Conservation (phyloP, 2,113 vertebrate species). For the Ophthalmolycus amberensis region DNA sequence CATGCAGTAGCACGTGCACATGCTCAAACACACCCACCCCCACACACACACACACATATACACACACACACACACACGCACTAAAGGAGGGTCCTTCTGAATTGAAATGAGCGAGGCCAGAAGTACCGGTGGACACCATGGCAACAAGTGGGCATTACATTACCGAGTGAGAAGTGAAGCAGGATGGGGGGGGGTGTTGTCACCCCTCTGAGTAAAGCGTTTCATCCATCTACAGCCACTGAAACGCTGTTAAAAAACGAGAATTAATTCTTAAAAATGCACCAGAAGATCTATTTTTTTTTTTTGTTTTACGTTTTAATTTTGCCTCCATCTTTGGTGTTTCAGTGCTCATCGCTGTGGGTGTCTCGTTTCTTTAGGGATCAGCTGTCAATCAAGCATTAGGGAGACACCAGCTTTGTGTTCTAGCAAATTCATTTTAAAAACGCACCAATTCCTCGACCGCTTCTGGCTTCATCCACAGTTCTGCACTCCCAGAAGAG, state of each 20-base stretch:
- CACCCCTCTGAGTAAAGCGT: slow-evolving; percentile 11
- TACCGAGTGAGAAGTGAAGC: slow-evolving; percentile 12
- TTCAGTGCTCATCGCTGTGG: too few relatives aligned
- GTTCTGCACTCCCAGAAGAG: too few relatives aligned
- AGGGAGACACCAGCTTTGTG: not conserved
- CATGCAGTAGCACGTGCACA: slow-evolving; percentile 43
- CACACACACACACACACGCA: slow-evolving; percentile 18
- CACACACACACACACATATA: slow-evolving; percentile 20
- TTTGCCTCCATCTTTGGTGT: not conserved
- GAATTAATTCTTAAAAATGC: not conserved
- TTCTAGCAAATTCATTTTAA: not conserved
- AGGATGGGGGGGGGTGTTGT: slow-evolving; percentile 41
- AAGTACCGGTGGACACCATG: slow-evolving; percentile 67
- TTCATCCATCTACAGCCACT: not conserved
- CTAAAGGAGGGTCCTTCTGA: slow-evolving; percentile 39
- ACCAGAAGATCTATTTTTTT: not conserved
- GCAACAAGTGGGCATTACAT: slow-evolving; percentile 76
- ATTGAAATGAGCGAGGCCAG: slow-evolving; percentile 49
- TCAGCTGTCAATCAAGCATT: not conserved
- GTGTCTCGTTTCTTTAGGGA: not conserved
- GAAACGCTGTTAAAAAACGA: not conserved
- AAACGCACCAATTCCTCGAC: too few relatives aligned
- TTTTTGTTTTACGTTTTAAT: not conserved
- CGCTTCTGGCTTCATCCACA: too few relatives aligned
- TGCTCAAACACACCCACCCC: slow-evolving; percentile 24